A percentile compares a stretch with the other conserved stretches of the same genome.
Evolutionary conservation across 2,113 vertebrate species (phyloP).

Genomic region (Odocoileus hemionus): DNA sequence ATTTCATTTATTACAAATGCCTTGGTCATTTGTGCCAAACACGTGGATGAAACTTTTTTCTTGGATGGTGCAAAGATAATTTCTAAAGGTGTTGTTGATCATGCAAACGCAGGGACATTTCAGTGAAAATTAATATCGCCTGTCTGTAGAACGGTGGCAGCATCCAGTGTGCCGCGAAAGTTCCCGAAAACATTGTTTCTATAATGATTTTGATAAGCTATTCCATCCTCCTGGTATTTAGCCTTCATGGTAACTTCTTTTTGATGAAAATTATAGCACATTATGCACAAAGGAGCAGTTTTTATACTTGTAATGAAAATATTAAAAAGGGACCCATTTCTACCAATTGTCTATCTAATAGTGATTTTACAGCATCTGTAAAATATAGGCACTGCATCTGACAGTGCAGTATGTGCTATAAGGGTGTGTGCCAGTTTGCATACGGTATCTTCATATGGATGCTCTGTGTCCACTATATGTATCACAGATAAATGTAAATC

Average conservation of each 20-base stretch:
- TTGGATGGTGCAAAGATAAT: conserved; percentile 68
- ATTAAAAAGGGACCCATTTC: conserved; percentile 68
- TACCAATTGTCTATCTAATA: conserved; percentile 65
- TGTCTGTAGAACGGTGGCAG: conserved; percentile 54
- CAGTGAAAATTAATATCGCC: conserved; percentile 77
- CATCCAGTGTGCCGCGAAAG: conserved; percentile 62
- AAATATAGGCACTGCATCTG: conserved; percentile 41
- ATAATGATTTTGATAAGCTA: conserved; percentile 74
- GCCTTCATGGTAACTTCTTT: conserved; percentile 73
- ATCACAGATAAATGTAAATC: conserved; percentile 72
- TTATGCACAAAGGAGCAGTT: conserved; percentile 72
- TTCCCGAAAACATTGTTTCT: conserved; percentile 71
- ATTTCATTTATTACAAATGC: conserved; percentile 64
- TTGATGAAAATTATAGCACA: conserved; percentile 76
- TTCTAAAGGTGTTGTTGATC: conserved; percentile 77
- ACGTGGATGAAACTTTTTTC: conserved; percentile 66
- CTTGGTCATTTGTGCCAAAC: conserved; percentile 31
- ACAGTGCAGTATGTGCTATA: background rate
- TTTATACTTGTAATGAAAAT: conserved; percentile 67
- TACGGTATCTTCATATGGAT: conserved; percentile 55
- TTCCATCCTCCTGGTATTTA: conserved; percentile 74
- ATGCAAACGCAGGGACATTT: conserved; percentile 73
- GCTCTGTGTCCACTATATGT: conserved; percentile 52
- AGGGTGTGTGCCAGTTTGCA: conserved; percentile 55
- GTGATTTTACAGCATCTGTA: conserved; percentile 63